Base-by-base conservation (phyloP, 2,888 invertebrate species). In the Plagodis dolabraria region DNA sequence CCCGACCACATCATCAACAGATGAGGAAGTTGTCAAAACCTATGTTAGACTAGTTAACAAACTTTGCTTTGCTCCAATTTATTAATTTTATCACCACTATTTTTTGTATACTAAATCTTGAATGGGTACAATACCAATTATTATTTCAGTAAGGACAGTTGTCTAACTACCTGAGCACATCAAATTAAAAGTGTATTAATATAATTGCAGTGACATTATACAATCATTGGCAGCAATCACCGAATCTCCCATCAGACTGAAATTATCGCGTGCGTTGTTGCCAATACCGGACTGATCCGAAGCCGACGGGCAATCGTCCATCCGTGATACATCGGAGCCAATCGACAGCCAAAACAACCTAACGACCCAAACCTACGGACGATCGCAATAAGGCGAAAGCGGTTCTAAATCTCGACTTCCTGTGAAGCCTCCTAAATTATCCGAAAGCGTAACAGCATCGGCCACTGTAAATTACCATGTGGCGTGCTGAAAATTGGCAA, bases 401-500 rank as follows among this genome's bases (percentile, higher is more conserved):
- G 80, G 74, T 79, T 69, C 72, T 75, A 81, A 84, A 81, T 76
- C 74, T 72, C 77, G 75, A 86, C 88, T 90, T 92, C 91, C 90
- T 87, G 89, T 76, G 85, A 71, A 82, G 77, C 75, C 70, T 65
- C 70, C 68, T 60, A 69, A 83, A 85, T 87, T 85, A 82, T 77
- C 73, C 72, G 70, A 82, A 84, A 85, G 77, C 81, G 79, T 79
- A 80, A 75, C 76, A 77, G 71, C 72, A 72, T 75, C 80, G 75
- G 83, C 86, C 88, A 86, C 89, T 83, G 88, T 80, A 86, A 90
- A 89, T 88, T 85, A 83, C 79, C 77, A 69, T 71, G 81, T 91
- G 73, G 88, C 92, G 92, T 92, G 92, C 82, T 77, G 80, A 72
- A 90, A 87, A 91, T 90, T 87, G 79, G 77, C 78, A 76, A 79